Base-by-base conservation (phyloP, 2,888 invertebrate genomes). In the Taphrorychus bicolor region DNA sequence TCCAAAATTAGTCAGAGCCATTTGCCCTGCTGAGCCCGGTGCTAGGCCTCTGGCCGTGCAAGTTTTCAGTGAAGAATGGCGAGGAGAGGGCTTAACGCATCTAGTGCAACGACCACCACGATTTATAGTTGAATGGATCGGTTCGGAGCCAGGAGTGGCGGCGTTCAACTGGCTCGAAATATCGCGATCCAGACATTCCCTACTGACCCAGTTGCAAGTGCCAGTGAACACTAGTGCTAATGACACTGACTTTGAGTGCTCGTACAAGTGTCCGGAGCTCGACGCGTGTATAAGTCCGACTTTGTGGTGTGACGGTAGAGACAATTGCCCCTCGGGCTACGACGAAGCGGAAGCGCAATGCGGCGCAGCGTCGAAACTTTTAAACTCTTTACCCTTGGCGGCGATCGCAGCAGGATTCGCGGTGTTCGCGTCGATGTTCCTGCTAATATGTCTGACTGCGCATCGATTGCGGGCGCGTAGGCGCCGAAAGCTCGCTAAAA, bases 21-120 rank as follows among this genome's bases (percentile, higher is more conserved):
- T 93, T 32, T 94, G 93, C 76, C 93, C 93, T 0, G 87, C 88
- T 0, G 87, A 88, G 73, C 89, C 88, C 3, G 89, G 88, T 16
- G 86, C 88, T 4, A 83, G 87, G 23, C 88, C 88, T 41, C 86
- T 88, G 69, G 88, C 89, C 1, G 87, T 93, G 69, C 92, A 92
- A 74, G 87, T 93, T 70, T 93, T 93, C 83, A 91, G 91, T 32
- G 92, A 89, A 77, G 92, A 92, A 79, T 93, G 93, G 93, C 85
- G 85, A 76, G 85, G 85, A 0, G 81, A 82, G 45, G 82, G 82
- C 41, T 71, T 67, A 62, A 75, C 74, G 1, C 76, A 76, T 18
- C 63, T 77, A 42, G 78, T 81, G 11, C 82, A 81, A 56, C 77
- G 87, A 61, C 87, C 88, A 3, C 86, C 88, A 2, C 87, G 86